phyloP scores from a whole-genome alignment of 2,113 vertebrate species.

The Oreochromis tanganicae region DNA sequence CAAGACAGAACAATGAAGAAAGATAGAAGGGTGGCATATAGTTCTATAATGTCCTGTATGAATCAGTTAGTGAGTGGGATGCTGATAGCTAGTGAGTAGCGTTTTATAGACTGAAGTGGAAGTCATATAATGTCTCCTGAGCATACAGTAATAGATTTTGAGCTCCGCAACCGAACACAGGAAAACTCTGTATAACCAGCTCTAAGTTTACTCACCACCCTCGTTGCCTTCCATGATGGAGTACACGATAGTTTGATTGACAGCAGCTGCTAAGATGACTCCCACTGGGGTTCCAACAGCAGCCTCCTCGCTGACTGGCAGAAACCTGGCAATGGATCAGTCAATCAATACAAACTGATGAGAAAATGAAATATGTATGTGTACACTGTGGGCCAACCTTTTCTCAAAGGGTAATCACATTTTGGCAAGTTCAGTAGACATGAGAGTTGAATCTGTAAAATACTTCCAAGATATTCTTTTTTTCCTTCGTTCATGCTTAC shows the following conservation, averaged over 20 bases:
- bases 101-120: background rate
- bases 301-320: slow-evolving; percentile 86
- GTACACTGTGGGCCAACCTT: background rate
- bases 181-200: background rate
- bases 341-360: slow-evolving; percentile 36
- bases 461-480: background rate
- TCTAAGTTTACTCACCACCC: slow-evolving; percentile 73
- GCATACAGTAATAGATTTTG: background rate
- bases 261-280: slow-evolving; percentile 83
- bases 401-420: background rate
- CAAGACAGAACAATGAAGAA: background rate
- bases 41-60: background rate
- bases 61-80: background rate
- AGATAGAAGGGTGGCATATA: background rate
- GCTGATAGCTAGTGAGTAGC: background rate
- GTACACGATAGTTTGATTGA: slow-evolving; percentile 95
- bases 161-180: background rate
- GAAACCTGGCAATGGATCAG: slow-evolving; percentile 75
- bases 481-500: background rate
- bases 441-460: slow-evolving; percentile 20
- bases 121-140: background rate
- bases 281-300: slow-evolving; percentile 77
- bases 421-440: slow-evolving; percentile 8
- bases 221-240: slow-evolving; percentile 89
- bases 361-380: slow-evolving; percentile 28